Conservation (phyloP, 1,140 invertebrate species). For the Trachymyrmex septentrionalis region DNA sequence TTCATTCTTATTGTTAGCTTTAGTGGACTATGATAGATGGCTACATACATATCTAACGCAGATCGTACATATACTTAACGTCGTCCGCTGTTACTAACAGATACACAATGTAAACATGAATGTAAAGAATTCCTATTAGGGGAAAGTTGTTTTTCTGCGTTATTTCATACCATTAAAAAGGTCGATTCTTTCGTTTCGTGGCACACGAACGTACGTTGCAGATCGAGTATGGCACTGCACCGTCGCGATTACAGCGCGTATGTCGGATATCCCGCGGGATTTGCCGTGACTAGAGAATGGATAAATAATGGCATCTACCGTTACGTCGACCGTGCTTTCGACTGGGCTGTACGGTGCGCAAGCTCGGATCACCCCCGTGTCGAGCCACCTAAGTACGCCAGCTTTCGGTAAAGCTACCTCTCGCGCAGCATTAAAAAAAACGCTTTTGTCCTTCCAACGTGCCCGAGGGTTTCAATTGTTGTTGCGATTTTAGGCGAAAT, state of each 20-base stretch:
- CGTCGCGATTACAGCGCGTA: slow-evolving; percentile 81
- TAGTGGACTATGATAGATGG: not conserved
- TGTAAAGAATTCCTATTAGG: slow-evolving; percentile 27
- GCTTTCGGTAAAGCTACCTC: slow-evolving; percentile 64
- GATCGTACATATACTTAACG: too few relatives aligned
- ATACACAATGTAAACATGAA: not conserved
- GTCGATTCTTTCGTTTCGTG: slow-evolving; percentile 66
- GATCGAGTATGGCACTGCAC: slow-evolving; percentile 71
- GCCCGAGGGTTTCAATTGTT: slow-evolving; percentile 40
- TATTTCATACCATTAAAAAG: slow-evolving; percentile 63
- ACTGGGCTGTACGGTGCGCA: slow-evolving; percentile 12
- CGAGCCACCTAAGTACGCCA: slow-evolving; percentile 39
- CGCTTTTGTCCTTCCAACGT: slow-evolving; percentile 40
- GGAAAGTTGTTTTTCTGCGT: slow-evolving; percentile 25
- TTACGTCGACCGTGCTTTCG: slow-evolving; percentile 56
- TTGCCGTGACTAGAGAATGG: slow-evolving; percentile 80
- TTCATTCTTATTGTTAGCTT: not conserved
- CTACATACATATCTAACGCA: not conserved
- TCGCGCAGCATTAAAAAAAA: slow-evolving; percentile 46
- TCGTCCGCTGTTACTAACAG: not conserved
- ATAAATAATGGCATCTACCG: slow-evolving; percentile 82
- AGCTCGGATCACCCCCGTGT: slow-evolving; percentile 34
- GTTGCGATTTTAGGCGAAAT: slow-evolving; percentile 30
- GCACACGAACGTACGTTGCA: slow-evolving; percentile 17
- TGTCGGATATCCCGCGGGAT: slow-evolving; percentile 80